Evolutionary conservation across 2,113 vertebrate genomes (phyloP), one percentile per base, ranked within the genome.

Genomic region (Raja brachyura): DNA sequence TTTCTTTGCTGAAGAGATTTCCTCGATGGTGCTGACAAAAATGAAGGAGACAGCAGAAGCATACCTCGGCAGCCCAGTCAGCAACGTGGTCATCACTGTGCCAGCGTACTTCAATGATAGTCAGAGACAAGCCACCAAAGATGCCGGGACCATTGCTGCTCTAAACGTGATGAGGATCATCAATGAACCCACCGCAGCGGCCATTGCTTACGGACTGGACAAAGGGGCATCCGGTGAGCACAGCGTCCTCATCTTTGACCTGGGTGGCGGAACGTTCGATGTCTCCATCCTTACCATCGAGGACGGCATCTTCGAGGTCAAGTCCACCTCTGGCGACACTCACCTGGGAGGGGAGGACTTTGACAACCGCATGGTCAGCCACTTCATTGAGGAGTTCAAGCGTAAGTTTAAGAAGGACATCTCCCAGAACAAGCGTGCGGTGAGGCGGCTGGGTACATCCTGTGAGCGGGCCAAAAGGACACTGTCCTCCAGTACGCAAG

Each of bases 91-190:
- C 93, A 95, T 99, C 94, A 98, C 98, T 0, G 98, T 99, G 31
- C 98, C 98, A 0, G 98, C 98, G 0, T 98, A 99, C 94, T 99
- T 99, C 94, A 99, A 98, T 1, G 98, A 99, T 94, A 99, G 98
- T 0, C 98, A 99, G 95, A 97, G 98, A 93, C 98, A 99, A 95
- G 98, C 98, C 85, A 99, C 98, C 93, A 98, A 98, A 88, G 98
- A 99, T 0, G 98, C 98, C 0, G 97, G 98, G 10, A 97, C 97
- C 93, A 99, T 99, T 93, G 97, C 97, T 11, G 98, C 97, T 93
- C 97, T 99, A 93, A 98, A 99, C 0, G 97, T 98, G 76, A 96
- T 98, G 94, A 96, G 98, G 28, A 98, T 98, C 94, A 98, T 98
- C 95, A 99, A 99, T 0, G 98, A 99, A 94, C 98, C 98, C 93